Conservation (phyloP, 1,140 invertebrate species). For the Wiebesia pumilae region DNA sequence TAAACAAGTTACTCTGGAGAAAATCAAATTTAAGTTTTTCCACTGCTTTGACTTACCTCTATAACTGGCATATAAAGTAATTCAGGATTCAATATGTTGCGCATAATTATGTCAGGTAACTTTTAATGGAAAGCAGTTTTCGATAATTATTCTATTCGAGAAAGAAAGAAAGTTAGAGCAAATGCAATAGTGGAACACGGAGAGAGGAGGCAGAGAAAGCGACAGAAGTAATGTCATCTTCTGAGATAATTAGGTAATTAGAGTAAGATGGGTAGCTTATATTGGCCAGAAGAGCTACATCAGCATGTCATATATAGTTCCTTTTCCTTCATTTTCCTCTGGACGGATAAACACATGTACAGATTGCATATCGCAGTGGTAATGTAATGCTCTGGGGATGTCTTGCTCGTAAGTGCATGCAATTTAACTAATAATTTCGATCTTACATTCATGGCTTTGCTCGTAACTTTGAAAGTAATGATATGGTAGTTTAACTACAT, state of each 20-base stretch:
- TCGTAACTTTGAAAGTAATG: slow-evolving; percentile 24
- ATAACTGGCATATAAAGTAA: slow-evolving; percentile 7
- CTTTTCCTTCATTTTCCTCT: slow-evolving; percentile 1
- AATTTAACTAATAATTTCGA: slow-evolving; percentile 53
- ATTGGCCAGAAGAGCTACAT: slow-evolving; percentile 30
- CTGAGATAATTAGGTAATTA: slow-evolving; percentile 49
- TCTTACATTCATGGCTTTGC: slow-evolving; percentile 37
- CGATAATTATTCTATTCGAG: not conserved
- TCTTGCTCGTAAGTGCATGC: slow-evolving; percentile 43
- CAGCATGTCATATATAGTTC: too few species aligned
- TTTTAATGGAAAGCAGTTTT: not conserved
- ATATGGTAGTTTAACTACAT: slow-evolving; percentile 49
- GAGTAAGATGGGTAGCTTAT: slow-evolving; percentile 18
- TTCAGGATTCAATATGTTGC: slow-evolving; percentile 6
- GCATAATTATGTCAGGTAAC: slow-evolving; percentile 14
- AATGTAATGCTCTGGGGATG: not conserved
- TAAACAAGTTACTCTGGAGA: not conserved
- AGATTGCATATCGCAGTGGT: slow-evolving; percentile 12
- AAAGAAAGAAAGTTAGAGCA: not conserved
- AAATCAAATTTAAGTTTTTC: slow-evolving; percentile 28
- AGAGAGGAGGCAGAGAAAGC: not conserved
- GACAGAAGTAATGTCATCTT: slow-evolving; percentile 34
- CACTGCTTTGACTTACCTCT: slow-evolving; percentile 5
- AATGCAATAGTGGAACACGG: not conserved
- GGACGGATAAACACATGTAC: slow-evolving; percentile 39